Percentiles rank a stretch among this genome's conserved stretches.
phyloP scores from a whole-genome alignment of 2,113 vertebrate genomes.

The Austrofundulus limnaeus region DNA sequence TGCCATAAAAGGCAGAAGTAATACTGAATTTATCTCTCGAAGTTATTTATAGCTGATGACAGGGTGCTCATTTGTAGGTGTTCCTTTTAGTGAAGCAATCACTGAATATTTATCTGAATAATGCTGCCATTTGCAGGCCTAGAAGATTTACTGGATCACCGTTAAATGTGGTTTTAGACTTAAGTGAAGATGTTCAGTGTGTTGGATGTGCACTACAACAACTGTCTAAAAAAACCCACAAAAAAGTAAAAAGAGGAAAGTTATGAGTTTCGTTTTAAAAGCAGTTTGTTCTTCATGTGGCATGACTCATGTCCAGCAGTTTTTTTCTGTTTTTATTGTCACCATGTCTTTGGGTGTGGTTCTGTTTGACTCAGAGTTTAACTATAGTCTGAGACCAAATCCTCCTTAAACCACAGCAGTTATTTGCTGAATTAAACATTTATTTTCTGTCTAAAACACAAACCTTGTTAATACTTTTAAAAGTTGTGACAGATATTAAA shows the following conservation, averaged over 20 bases:
- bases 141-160: too few species aligned
- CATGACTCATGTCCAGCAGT: neutral
- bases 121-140: too few species aligned
- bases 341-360: too few species aligned
- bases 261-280: neutral
- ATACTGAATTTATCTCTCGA: too few species aligned
- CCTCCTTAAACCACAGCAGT: slow-evolving; percentile 5
- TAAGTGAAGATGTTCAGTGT: neutral
- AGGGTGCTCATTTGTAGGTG: too few species aligned
- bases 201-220: neutral
- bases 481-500: slow-evolving; percentile 3
- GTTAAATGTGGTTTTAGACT: neutral
- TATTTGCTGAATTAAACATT: neutral
- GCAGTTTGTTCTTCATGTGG: neutral
- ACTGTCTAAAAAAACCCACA: neutral
- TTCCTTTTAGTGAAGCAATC: too few species aligned
- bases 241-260: neutral
- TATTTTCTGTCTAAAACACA: neutral
- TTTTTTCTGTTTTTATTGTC: slow-evolving; percentile 10
- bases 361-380: too few species aligned
- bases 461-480: neutral
- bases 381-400: too few species aligned
- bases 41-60: too few species aligned
- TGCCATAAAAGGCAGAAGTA: too few species aligned
- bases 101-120: too few species aligned